Evolutionary conservation across 2,888 invertebrate genomes (phyloP).

Genomic region (Nineta flava): DNA sequence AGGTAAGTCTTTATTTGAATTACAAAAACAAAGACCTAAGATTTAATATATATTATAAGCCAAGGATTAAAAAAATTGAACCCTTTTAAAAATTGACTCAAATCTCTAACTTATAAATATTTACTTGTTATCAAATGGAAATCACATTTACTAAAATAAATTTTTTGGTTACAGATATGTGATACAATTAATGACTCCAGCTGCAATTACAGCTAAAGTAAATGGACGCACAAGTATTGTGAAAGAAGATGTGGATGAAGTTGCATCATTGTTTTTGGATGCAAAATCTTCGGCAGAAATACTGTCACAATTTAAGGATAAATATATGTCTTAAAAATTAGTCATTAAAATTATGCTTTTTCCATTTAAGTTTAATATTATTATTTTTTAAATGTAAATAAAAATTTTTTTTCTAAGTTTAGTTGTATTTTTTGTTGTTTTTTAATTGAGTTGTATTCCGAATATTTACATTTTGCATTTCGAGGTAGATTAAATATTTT

Average conservation of each 20-base stretch:
- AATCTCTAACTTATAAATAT: too few species aligned
- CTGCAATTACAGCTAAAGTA: slow-evolving; percentile 72
- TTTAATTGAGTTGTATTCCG: too few species aligned
- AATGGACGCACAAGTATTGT: slow-evolving; percentile 67
- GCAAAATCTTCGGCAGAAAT: slow-evolving; percentile 93
- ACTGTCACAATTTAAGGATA: slow-evolving; percentile 74
- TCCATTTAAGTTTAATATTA: not conserved
- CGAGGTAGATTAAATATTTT: too few species aligned
- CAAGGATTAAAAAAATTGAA: too few species aligned
- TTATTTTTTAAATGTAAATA: not conserved
- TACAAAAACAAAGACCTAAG: too few species aligned
- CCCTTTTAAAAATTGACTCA: too few species aligned
- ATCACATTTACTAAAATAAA: not conserved
- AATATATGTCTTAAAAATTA: slow-evolving; percentile 52
- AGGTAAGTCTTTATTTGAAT: slow-evolving; percentile 34
- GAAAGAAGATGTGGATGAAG: slow-evolving; percentile 71
- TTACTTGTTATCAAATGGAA: too few species aligned
- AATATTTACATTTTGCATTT: too few species aligned
- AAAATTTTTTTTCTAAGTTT: not conserved
- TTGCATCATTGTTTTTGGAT: slow-evolving; percentile 78
- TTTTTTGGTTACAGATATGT: slow-evolving; percentile 47
- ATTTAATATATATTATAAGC: too few species aligned
- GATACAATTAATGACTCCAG: slow-evolving; percentile 87
- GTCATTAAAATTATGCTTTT: not conserved
- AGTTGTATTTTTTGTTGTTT: not conserved